A percentile compares a stretch with the other conserved stretches of the same genome.
Evolutionary conservation across 2,113 vertebrate genomes (phyloP).

Genomic region (Tachysurus fulvidraco): DNA sequence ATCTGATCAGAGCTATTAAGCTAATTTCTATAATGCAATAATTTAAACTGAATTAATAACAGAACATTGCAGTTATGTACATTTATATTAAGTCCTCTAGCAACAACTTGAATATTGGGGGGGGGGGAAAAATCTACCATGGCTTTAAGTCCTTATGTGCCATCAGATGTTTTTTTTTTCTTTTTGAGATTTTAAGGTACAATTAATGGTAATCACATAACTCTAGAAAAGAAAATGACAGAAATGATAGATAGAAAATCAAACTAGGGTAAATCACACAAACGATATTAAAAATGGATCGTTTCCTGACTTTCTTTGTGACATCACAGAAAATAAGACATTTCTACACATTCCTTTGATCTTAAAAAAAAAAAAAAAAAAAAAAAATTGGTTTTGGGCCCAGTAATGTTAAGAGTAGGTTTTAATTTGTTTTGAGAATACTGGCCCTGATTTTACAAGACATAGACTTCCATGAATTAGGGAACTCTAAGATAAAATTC

Average conservation of each 20-base stretch:
- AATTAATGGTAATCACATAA: constrained; percentile 25
- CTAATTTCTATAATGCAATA: constrained; percentile 79
- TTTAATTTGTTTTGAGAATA: neutral
- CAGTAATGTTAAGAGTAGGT: neutral
- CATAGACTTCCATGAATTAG: constrained; percentile 4
- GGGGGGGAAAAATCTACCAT: constrained; percentile 59
- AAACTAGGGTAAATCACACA: constrained; percentile 17
- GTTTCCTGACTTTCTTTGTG: constrained; percentile 36
- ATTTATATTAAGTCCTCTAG: constrained; percentile 46
- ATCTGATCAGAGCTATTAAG: constrained; percentile 28
- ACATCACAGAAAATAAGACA: constrained; percentile 34
- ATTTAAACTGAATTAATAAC: constrained; percentile 63
- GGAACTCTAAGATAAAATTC: constrained; percentile 16
- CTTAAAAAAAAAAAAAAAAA: neutral
- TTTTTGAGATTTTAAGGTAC: constrained; percentile 3
- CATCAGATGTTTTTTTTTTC: constrained; percentile 22
- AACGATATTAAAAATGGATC: neutral
- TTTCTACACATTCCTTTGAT: neutral
- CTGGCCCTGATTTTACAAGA: neutral
- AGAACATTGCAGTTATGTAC: constrained; percentile 44
- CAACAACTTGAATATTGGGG: constrained; percentile 17
- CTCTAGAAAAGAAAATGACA: neutral
- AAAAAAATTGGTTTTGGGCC: neutral
- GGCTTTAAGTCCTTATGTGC: constrained; percentile 74
- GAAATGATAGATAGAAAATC: neutral